A percentile compares a stretch with the other conserved stretches of the same genome.
Evolutionary conservation across 2,797 vertebrate genomes (phyloP).

Genomic region (Thunnus albacares): DNA sequence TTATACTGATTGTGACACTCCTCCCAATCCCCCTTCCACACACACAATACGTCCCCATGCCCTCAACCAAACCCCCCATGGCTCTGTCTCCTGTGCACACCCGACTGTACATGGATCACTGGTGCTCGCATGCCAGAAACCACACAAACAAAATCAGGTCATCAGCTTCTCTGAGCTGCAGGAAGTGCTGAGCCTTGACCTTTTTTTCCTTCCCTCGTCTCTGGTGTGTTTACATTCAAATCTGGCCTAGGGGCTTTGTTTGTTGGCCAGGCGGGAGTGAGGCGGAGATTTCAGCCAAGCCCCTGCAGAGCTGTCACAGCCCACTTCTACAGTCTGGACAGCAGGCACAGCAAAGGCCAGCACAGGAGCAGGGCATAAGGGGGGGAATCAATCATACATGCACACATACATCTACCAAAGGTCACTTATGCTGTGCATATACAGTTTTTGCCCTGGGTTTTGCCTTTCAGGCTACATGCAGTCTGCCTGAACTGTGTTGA

Average conservation of each 20-base stretch:
- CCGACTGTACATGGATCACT: conserved; percentile 65
- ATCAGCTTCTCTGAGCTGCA: conserved; percentile 68
- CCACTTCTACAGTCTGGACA: conserved; percentile 28
- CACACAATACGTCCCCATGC: background rate
- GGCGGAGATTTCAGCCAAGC: conserved; percentile 30
- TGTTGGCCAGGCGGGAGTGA: conserved; percentile 49
- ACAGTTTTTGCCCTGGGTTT: background rate
- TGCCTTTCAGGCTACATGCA: background rate
- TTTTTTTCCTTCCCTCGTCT: conserved; percentile 36
- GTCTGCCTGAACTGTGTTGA: background rate
- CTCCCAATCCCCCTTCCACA: background rate
- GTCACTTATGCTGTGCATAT: background rate
- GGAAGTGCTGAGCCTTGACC: conserved; percentile 64
- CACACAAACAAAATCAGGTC: conserved; percentile 74
- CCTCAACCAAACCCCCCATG: background rate
- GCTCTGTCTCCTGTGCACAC: conserved; percentile 21
- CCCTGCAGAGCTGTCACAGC: conserved; percentile 48
- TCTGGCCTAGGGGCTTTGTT: conserved; percentile 41
- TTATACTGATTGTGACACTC: conserved; percentile 33
- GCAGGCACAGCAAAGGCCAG: conserved; percentile 22
- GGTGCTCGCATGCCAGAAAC: conserved; percentile 57
- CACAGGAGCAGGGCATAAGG: conserved; percentile 14
- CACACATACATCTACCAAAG: background rate
- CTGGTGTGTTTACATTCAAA: conserved; percentile 54
- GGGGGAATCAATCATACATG: conserved; percentile 16